phyloP scores from a whole-genome alignment of 2,113 vertebrate species.

The Baryphthengus martii region DNA sequence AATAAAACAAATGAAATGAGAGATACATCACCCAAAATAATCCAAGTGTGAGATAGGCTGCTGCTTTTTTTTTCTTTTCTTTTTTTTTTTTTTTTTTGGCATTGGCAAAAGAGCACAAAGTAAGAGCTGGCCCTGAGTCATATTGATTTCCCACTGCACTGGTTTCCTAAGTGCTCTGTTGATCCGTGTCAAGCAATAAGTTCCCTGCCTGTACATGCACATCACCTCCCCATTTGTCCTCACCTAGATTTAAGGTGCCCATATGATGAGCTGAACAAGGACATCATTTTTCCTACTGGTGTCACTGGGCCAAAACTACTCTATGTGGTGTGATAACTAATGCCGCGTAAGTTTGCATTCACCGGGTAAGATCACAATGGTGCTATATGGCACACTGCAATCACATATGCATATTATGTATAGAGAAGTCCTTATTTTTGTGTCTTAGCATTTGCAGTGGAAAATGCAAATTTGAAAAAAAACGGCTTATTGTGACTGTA shows the following conservation, averaged over 20 bases:
- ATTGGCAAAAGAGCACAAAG: constrained; percentile 74
- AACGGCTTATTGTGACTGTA: background rate
- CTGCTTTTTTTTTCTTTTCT: background rate
- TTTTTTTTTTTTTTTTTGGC: constrained; percentile 42
- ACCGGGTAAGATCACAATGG: background rate
- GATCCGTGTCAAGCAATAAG: constrained; percentile 86
- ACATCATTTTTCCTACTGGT: constrained; percentile 83
- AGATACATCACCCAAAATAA: constrained; percentile 71
- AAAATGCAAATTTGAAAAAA: background rate
- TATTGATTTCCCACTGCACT: constrained; percentile 86
- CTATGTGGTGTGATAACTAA: constrained; percentile 53
- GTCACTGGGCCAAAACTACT: constrained; percentile 71
- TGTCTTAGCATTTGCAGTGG: background rate
- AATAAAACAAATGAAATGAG: constrained; percentile 75
- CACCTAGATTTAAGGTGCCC: constrained; percentile 86
- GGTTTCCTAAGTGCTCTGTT: constrained; percentile 86
- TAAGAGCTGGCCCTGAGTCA: constrained; percentile 80
- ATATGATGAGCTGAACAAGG: constrained; percentile 86
- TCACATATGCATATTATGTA: background rate
- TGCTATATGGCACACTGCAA: background rate
- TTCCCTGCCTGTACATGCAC: constrained; percentile 82
- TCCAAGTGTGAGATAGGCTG: constrained; percentile 67
- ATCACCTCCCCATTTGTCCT: constrained; percentile 83
- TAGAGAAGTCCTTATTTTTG: background rate
- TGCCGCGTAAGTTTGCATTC: constrained; percentile 16